These are phyloP conservation scores for Megaceryle alcyon DNA, from an alignment of 2,797 vertebrate genomes.

Conservation along the genomic window DNA sequence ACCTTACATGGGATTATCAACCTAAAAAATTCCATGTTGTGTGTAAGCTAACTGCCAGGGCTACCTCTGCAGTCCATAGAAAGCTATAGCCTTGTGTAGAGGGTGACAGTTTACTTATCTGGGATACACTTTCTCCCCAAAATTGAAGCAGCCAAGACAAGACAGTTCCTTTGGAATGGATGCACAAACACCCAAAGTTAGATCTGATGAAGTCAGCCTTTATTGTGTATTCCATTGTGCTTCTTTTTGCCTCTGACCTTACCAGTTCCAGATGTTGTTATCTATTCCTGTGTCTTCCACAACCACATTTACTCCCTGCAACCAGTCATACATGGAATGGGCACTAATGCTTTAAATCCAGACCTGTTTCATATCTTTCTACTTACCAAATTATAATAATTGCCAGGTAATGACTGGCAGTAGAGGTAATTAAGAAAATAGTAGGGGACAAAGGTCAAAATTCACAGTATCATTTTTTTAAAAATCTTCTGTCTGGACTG, in stretches of 20 bases:
- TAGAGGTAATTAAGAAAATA: background rate
- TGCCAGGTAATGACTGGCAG: background rate
- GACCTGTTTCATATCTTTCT: background rate
- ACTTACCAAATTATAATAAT: background rate
- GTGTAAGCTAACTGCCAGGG: background rate
- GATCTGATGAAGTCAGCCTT: background rate
- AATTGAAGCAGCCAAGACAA: background rate
- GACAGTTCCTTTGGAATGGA: background rate
- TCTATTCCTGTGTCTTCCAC: background rate
- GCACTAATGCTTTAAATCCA: background rate
- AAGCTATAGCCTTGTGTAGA: background rate
- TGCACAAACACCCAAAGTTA: background rate
- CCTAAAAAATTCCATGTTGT: background rate
- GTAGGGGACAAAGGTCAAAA: background rate
- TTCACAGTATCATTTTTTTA: background rate
- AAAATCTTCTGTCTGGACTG: background rate
- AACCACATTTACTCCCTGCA: background rate
- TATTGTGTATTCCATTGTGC: background rate
- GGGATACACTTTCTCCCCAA: background rate
- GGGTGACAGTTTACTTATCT: background rate
- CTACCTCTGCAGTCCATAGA: background rate
- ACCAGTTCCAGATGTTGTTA: background rate
- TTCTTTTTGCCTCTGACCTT: background rate
- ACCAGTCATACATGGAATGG: background rate
- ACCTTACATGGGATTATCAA: background rate